Evolutionary conservation across 2,888 invertebrate species (phyloP), one percentile per base, ranked within the genome.

Genomic region (Zootermopsis nevadensis): DNA sequence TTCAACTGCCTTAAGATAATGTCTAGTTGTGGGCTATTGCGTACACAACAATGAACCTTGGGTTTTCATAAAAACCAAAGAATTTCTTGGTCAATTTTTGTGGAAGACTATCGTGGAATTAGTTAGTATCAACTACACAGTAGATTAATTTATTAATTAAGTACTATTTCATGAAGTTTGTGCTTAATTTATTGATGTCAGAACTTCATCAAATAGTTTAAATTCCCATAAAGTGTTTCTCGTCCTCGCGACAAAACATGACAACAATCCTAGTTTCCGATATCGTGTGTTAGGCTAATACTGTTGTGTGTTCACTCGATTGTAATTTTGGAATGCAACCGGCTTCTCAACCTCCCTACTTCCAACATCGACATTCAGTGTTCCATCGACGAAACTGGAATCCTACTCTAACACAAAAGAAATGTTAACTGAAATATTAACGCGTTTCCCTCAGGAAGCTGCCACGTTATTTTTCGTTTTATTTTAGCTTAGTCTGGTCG

Each of bases 341-440:
- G 6, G 15, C 19, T 15, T 6, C 53, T 24, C 53, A 24, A 24
- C 60, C n/a, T 27, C n/a, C 60, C 6, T 6, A n/a, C 60, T 10
- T 60, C 27, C n/a, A 24, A 60, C 27, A 24, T 6, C 60, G 6
- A 60, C 27, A 24, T 6, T n/a, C 1, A 48, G 42, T 15, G 42
- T 8, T 2, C 15, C 42, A 48, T 48, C 42, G 15, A 48, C 12
- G 8, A 27, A n/a, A 60, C n/a, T 60, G 7, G 60, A 7, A n/a
- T 60, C 6, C n/a, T 24, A 10, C 60, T 60, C n/a, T 10, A 7
- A n/a, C 27, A 6, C 24, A n/a, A 60, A 24, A 48, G 42, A 38
- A 53, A 60, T 60, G 3, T 31, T 33, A n/a, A 22, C 69, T 69
- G 30, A 69, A 69, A 69, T 31, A 69, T 69, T 69, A 69, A 69